These are phyloP conservation scores for Drosophila antonietae DNA, from an alignment of 2,888 invertebrate genomes.

Conservation along the genomic window DNA sequence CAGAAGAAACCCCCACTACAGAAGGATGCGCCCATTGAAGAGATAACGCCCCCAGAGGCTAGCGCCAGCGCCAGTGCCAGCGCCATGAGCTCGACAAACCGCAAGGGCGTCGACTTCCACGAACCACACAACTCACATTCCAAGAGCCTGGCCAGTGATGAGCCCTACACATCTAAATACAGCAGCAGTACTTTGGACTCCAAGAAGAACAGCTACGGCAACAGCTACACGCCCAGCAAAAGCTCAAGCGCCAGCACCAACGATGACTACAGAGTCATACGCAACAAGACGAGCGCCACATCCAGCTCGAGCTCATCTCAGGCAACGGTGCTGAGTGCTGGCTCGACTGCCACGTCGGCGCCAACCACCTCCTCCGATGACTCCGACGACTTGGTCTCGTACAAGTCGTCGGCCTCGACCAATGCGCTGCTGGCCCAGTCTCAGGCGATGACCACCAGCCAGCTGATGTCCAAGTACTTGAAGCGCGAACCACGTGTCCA, in stretches of 20 bases:
- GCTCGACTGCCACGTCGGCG: constrained; percentile 82
- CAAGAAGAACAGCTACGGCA: constrained; percentile 68
- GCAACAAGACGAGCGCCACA: constrained; percentile 82
- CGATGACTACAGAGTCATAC: constrained; percentile 81
- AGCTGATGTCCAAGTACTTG: constrained; percentile 84
- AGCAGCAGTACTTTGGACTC: constrained; percentile 58
- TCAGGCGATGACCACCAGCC: constrained; percentile 84
- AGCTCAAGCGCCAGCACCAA: constrained; percentile 58
- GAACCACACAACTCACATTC: constrained; percentile 81
- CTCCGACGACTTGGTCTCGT: constrained; percentile 83
- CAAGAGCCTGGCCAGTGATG: constrained; percentile 65
- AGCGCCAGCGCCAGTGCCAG: constrained; percentile 24
- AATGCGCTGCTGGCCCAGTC: constrained; percentile 84
- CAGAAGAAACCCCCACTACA: constrained; percentile 78
- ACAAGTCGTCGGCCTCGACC: constrained; percentile 83
- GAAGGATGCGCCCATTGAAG: constrained; percentile 71
- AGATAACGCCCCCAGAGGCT: constrained; percentile 61
- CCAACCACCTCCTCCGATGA: constrained; percentile 83
- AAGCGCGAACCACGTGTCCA: constrained; percentile 84
- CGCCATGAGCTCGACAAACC: constrained; percentile 36
- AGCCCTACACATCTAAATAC: constrained; percentile 68
- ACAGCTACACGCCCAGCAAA: constrained; percentile 62
- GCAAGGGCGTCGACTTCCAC: constrained; percentile 81
- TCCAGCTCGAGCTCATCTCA: constrained; percentile 83
- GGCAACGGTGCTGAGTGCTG: constrained; percentile 82